Evolutionary conservation across 2,113 vertebrate species (phyloP).

Genomic region (Picathartes gymnocephalus): DNA sequence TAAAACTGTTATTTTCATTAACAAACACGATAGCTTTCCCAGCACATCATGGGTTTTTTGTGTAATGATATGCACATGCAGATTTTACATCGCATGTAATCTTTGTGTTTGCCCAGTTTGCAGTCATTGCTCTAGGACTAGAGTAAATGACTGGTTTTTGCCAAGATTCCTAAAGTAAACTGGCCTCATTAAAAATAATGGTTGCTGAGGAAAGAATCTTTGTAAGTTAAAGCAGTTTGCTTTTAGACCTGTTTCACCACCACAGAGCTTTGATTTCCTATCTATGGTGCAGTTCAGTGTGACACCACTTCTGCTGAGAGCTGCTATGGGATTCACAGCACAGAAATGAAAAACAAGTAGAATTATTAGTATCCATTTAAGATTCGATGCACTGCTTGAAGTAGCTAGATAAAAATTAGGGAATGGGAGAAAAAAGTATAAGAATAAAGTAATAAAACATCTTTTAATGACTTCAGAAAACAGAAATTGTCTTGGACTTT

Average conservation of each 20-base stretch:
- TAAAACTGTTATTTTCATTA: conserved; percentile 59
- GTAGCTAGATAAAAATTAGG: neutral
- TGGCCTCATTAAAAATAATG: conserved; percentile 70
- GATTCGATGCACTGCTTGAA: neutral
- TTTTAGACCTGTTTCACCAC: conserved; percentile 30
- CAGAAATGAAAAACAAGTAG: conserved; percentile 22
- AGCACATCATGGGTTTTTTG: conserved; percentile 3
- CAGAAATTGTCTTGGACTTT: neutral
- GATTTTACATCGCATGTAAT: conserved; percentile 61
- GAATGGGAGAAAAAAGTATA: neutral
- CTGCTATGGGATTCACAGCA: conserved; percentile 17
- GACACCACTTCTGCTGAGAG: conserved; percentile 15
- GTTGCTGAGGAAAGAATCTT: conserved; percentile 24
- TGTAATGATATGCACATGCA: conserved; percentile 60
- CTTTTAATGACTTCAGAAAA: neutral
- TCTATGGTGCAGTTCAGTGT: conserved; percentile 14
- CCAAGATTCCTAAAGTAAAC: conserved; percentile 62
- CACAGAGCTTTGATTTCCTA: conserved; percentile 36
- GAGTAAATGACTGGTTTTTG: conserved; percentile 58
- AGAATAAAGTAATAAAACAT: neutral
- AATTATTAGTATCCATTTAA: neutral
- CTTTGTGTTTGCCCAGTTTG: conserved; percentile 44
- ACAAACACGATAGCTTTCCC: conserved; percentile 20
- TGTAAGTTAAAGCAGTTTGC: conserved; percentile 4
- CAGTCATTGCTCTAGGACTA: conserved; percentile 60